Percentiles rank a stretch among this genome's conserved stretches.
phyloP scores from a whole-genome alignment of 2,797 vertebrate species.

The Enteromius anoplus region DNA sequence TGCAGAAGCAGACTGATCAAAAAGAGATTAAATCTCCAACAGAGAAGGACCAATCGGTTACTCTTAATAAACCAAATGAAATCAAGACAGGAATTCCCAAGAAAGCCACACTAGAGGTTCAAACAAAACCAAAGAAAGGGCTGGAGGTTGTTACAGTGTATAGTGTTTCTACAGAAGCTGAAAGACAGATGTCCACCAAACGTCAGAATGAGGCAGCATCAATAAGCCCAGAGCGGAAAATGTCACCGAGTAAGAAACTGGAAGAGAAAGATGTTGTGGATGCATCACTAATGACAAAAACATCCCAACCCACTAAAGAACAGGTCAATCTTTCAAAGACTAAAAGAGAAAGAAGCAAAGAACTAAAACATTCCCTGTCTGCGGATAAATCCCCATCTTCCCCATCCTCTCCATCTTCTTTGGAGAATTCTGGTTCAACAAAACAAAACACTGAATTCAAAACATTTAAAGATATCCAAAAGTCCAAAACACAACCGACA shows the following conservation, averaged over 20 bases:
- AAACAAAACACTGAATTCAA: conserved; percentile 29
- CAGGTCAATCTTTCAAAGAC: conserved; percentile 25
- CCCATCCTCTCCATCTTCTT: conserved; percentile 27
- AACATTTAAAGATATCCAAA: conserved; percentile 47
- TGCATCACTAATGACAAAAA: background rate
- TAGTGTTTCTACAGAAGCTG: conserved; percentile 42
- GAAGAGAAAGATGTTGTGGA: conserved; percentile 28
- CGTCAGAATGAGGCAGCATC: conserved; percentile 40
- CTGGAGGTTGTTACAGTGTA: conserved; percentile 39
- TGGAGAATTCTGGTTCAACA: conserved; percentile 44
- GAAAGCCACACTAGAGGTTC: conserved; percentile 66
- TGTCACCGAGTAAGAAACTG: conserved; percentile 12
- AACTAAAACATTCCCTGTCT: conserved; percentile 33
- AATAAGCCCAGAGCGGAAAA: conserved; percentile 10
- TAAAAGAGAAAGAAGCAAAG: conserved; percentile 59
- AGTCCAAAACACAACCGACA: conserved; percentile 59
- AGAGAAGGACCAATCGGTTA: conserved; percentile 64
- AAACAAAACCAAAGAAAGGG: conserved; percentile 65
- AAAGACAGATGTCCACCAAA: conserved; percentile 15
- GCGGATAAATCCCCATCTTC: conserved; percentile 52
- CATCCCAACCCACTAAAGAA: conserved; percentile 38
- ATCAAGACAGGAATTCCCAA: conserved; percentile 76
- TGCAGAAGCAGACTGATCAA: conserved; percentile 57
- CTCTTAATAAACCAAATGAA: conserved; percentile 43
- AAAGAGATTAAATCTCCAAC: conserved; percentile 57